A percentile compares a stretch with the other conserved stretches of the same genome.
Conservation (phyloP, 30 jellyfish, hydroid and myxozoan species). For the Aurelia sp. region DNA sequence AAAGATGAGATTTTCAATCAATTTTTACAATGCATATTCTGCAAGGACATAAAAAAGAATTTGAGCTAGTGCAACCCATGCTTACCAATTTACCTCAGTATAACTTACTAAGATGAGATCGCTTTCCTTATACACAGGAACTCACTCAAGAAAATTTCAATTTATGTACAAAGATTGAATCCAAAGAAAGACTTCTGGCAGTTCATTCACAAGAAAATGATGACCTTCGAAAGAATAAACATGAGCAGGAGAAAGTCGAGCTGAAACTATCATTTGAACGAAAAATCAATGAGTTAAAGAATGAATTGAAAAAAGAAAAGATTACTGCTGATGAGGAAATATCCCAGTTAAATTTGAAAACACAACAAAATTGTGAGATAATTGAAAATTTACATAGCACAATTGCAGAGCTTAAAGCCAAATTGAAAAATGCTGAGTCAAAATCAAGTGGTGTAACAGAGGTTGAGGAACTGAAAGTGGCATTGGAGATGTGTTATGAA, state of each 20-base stretch:
- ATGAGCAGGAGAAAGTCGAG: constrained; percentile 38
- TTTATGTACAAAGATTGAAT: constrained; percentile 39
- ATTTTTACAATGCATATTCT: too few relatives aligned
- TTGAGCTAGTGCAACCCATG: too few relatives aligned
- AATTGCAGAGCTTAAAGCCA: constrained; percentile 7
- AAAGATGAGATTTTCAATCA: too few relatives aligned
- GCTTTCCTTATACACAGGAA: constrained; percentile 4
- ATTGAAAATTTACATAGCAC: constrained; percentile 35
- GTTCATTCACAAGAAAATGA: constrained; percentile 46
- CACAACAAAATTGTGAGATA: constrained; percentile 38
- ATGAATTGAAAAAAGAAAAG: constrained; percentile 43
- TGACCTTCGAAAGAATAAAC: constrained; percentile 18
- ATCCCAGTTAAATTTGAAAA: constrained; percentile 39
- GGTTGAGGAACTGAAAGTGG: constrained; percentile 50
- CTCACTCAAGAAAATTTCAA: constrained; percentile 55
- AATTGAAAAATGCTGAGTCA: constrained; percentile 4
- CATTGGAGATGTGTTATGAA: constrained; percentile 37
- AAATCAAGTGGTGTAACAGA: constrained; percentile 23
- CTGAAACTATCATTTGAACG: constrained; percentile 8
- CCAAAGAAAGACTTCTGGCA: constrained; percentile 46
- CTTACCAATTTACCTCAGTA: too few relatives aligned
- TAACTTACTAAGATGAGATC: too few relatives aligned
- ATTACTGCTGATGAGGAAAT: constrained; percentile 32
- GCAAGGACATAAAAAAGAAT: too few relatives aligned
- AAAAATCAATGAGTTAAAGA: constrained; percentile 40